Percentiles rank a stretch among this genome's conserved stretches.
phyloP scores from a whole-genome alignment of 2,113 vertebrate species.

The Etheostoma cragini region DNA sequence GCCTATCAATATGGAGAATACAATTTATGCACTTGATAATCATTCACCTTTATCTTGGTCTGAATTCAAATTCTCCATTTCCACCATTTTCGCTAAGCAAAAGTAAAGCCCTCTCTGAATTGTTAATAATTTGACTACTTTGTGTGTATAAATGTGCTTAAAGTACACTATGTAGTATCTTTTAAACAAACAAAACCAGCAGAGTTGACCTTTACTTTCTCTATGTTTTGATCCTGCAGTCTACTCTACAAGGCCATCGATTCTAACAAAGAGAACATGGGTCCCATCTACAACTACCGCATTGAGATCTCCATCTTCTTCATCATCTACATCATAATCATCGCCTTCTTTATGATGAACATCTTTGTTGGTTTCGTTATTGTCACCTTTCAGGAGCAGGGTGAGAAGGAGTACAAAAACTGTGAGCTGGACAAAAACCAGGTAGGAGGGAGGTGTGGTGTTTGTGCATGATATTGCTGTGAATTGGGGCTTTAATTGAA shows the following conservation, averaged over 20 bases:
- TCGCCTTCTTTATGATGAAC: conserved; percentile 99
- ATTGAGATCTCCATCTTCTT: conserved; percentile 99
- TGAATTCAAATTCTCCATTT: background rate
- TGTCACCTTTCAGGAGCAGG: conserved; percentile 98
- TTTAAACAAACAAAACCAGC: background rate
- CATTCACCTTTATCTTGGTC: background rate
- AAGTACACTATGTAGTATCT: background rate
- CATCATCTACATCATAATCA: conserved; percentile 99
- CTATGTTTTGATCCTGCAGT: conserved; percentile 75
- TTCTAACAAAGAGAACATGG: conserved; percentile 94
- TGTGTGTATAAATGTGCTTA: background rate
- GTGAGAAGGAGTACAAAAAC: conserved; percentile 99
- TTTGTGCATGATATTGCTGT: background rate
- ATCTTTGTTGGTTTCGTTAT: conserved; percentile 99
- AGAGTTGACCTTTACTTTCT: background rate
- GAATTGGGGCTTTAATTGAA: background rate
- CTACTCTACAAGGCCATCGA: conserved; percentile 97
- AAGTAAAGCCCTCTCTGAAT: background rate
- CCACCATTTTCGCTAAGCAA: background rate
- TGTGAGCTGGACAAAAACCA: conserved; percentile 99
- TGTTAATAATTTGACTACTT: background rate
- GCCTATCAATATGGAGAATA: background rate
- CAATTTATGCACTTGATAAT: background rate
- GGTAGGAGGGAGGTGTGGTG: conserved; percentile 80
- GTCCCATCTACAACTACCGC: conserved; percentile 97